Percentiles rank a stretch among this genome's conserved stretches.
Conservation (phyloP, 2,888 invertebrate genomes). For the Taenaris catops region DNA sequence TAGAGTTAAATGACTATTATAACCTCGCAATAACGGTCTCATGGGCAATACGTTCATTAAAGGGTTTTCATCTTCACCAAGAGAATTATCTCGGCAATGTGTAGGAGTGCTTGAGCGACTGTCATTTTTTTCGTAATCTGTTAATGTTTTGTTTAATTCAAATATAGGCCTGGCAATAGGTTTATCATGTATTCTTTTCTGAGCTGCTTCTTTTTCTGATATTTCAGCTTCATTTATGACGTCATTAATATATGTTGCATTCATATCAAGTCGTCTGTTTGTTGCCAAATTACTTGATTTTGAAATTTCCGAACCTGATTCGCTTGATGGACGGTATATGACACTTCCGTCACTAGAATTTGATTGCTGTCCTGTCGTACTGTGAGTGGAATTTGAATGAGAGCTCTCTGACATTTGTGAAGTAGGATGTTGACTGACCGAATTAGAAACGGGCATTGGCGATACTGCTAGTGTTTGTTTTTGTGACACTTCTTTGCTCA, state of each 20-base stretch:
- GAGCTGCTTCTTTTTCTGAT: conserved; percentile 68
- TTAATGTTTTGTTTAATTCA: conserved; percentile 55
- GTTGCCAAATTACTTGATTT: conserved; percentile 59
- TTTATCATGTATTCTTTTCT: conserved; percentile 49
- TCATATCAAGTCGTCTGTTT: conserved; percentile 76
- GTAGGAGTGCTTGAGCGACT: conserved; percentile 71
- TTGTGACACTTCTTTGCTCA: conserved; percentile 69
- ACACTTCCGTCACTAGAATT: conserved; percentile 87
- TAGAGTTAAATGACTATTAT: conserved; percentile 87
- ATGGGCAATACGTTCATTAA: conserved; percentile 93
- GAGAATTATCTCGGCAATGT: conserved; percentile 74
- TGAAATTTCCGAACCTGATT: conserved; percentile 83
- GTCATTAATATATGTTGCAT: conserved; percentile 69
- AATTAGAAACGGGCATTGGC: conserved; percentile 83
- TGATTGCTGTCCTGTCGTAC: conserved; percentile 83
- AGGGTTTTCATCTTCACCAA: conserved; percentile 84
- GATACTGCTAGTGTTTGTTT: conserved; percentile 83
- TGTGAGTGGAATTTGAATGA: conserved; percentile 77
- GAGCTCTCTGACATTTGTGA: conserved; percentile 85
- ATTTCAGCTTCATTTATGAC: conserved; percentile 77
- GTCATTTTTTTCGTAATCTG: conserved; percentile 50
- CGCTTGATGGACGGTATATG: conserved; percentile 86
- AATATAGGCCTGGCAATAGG: conserved; percentile 43
- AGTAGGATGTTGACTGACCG: conserved; percentile 41
- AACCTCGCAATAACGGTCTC: conserved; percentile 91